Base-by-base conservation (phyloP, 2,797 vertebrate species). In the Coluber constrictor region DNA sequence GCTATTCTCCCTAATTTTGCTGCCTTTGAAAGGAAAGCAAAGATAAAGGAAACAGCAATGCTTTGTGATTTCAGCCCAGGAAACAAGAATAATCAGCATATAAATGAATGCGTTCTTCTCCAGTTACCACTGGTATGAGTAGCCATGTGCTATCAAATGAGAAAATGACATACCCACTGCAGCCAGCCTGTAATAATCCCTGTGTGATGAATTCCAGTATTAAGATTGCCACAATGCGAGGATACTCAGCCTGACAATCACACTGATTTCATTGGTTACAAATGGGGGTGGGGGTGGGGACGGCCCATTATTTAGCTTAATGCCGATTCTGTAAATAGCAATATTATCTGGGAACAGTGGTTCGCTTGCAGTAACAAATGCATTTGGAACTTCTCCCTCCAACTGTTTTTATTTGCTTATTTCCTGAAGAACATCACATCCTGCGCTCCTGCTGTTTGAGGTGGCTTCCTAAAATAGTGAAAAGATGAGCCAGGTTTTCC, bases 121-220 rank as follows among this genome's bases (percentile, higher is more conserved):
- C 95, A 94, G 94, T 95, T 97, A 94, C 96, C 91, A 86, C 94
- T 95, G 92, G 92, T 96, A 90, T 93, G 95, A 97, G 95, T 94
- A 92, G 94, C 95, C 95, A 95, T 91, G 95, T 96, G 96, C 94
- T 97, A 97, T 96, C 96, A 96, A 97, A 97, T 96, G 95, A 54
- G 97, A 95, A 97, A 97, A 96, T 95, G 96, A 96, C 96, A 96
- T 95, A 89, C 95, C 94, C 94, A 93, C 61, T 95, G 95, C 95
- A 96, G 92, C 92, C 96, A 96, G 93, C 96, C 96, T 97, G 93
- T 97, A 97, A 95, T 96, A 96, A 97, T 95, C 95, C 94, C 92
- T 16, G 89, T 70, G 91, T 96, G 96, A 96, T 94, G 94, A 95
- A 94, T 92, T 92, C 90, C 93, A 92, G 94, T 86, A 95, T 92